These are phyloP conservation scores for Corynorhinus townsendii DNA, from an alignment of 2,113 vertebrate species.

Conservation along the genomic window DNA sequence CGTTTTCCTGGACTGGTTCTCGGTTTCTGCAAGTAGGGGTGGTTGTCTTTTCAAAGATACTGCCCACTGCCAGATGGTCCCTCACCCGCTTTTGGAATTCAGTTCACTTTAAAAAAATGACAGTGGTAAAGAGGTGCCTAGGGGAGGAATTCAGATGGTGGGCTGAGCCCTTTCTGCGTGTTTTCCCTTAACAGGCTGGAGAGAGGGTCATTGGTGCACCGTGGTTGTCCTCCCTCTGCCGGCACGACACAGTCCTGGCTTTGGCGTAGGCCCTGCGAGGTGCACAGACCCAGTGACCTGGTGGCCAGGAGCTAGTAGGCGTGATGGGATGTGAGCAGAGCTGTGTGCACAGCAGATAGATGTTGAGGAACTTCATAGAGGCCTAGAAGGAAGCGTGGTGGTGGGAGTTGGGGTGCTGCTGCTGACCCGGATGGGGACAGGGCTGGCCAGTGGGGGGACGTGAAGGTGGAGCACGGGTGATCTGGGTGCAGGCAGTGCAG, in stretches of 20 bases:
- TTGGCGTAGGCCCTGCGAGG: fast-evolving
- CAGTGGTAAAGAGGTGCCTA: fast-evolving
- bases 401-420: neutral
- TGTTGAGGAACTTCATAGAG: neutral
- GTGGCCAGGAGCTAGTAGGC: no score
- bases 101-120: neutral
- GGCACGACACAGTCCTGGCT: fast-evolving
- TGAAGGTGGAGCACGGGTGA: fast-evolving
- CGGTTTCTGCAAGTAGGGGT: neutral
- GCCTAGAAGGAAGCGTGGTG: fast-evolving
- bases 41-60: neutral
- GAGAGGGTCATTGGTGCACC: fast-evolving
- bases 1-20: neutral
- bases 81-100: neutral
- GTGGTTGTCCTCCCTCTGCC: fast-evolving
- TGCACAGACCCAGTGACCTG: no score
- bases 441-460: fast-evolving
- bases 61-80: no score
- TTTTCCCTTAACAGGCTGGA: neutral
- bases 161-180: neutral
- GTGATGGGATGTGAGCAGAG: no score
- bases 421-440: no score
- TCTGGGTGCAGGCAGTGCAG: neutral
- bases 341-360: no score
- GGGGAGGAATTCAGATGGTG: fast-evolving